A percentile compares a stretch with the other conserved stretches of the same genome.
Conservation (phyloP, 2,888 invertebrate genomes). For the Nomada hirtipes region DNA sequence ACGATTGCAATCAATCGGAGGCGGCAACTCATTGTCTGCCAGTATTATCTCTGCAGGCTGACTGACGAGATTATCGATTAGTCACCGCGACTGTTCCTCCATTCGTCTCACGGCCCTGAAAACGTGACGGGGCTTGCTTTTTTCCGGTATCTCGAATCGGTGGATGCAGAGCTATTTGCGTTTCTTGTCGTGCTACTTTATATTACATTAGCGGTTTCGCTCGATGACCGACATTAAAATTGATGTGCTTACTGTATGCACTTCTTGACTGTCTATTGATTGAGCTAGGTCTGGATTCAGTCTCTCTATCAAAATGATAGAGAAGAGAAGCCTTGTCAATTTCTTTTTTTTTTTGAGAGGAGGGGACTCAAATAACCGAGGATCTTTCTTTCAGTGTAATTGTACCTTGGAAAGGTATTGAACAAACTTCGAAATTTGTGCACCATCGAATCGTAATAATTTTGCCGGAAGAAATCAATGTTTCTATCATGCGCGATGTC, state of each 20-base stretch:
- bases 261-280: too few species aligned
- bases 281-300: too few species aligned
- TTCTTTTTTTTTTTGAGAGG: too few species aligned
- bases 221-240: background rate
- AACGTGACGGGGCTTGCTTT: slow-evolving; percentile 36
- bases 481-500: background rate
- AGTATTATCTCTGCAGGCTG: slow-evolving; percentile 13
- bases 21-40: slow-evolving; percentile 24
- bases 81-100: slow-evolving; percentile 33
- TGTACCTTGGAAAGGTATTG: too few species aligned
- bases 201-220: background rate
- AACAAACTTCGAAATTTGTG: too few species aligned
- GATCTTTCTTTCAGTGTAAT: too few species aligned
- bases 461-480: background rate
- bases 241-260: too few species aligned
- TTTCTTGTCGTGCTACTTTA: background rate
- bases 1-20: slow-evolving; percentile 55
- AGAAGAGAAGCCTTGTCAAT: too few species aligned
- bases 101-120: slow-evolving; percentile 37
- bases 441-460: too few species aligned
- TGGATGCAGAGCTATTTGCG: slow-evolving; percentile 11
- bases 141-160: slow-evolving; percentile 9
- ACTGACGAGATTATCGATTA: slow-evolving; percentile 53
- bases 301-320: too few species aligned
- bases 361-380: too few species aligned